Conservation (phyloP, 2,888 invertebrate species). For the Callinectes sapidus region DNA sequence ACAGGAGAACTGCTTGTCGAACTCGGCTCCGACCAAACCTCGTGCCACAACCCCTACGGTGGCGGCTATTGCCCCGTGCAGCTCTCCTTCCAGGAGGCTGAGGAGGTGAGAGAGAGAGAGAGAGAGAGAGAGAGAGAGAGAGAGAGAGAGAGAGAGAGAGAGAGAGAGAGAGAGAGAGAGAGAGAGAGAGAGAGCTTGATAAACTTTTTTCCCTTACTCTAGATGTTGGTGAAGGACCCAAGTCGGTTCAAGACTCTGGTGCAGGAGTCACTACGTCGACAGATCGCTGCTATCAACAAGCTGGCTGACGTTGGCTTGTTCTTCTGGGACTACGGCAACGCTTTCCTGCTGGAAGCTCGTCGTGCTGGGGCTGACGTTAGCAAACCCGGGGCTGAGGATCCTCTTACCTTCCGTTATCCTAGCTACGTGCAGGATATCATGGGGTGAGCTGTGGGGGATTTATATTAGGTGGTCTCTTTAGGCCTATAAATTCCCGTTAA, state of each 20-base stretch:
- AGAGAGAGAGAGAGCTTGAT: neutral
- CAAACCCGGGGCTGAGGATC: slow-evolving; percentile 75
- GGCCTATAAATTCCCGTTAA: no score
- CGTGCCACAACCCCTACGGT: slow-evolving; percentile 80
- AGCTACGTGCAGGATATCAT: slow-evolving; percentile 82
- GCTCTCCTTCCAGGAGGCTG: slow-evolving; percentile 77
- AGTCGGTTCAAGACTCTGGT: slow-evolving; percentile 78
- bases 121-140: slow-evolving; percentile 5
- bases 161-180: slow-evolving; percentile 40
- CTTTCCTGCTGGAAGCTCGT: slow-evolving; percentile 80
- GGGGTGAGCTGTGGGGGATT: slow-evolving; percentile 77
- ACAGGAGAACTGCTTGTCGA: slow-evolving; percentile 80
- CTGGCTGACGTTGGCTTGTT: slow-evolving; percentile 77
- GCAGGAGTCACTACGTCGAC: slow-evolving; percentile 79
- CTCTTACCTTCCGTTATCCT: slow-evolving; percentile 77
- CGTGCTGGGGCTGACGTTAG: slow-evolving; percentile 79
- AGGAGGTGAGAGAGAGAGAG: slow-evolving; percentile 73
- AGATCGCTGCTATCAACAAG: slow-evolving; percentile 79
- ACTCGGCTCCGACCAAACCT: slow-evolving; percentile 81
- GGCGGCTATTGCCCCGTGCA: slow-evolving; percentile 81
- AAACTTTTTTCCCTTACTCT: neutral
- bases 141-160: slow-evolving; percentile 39
- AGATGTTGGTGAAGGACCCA: slow-evolving; percentile 78
- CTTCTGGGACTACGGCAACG: slow-evolving; percentile 83
- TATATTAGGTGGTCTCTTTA: no score